Conservation (phyloP, 2,113 vertebrate species). For the Trichechus manatus region DNA sequence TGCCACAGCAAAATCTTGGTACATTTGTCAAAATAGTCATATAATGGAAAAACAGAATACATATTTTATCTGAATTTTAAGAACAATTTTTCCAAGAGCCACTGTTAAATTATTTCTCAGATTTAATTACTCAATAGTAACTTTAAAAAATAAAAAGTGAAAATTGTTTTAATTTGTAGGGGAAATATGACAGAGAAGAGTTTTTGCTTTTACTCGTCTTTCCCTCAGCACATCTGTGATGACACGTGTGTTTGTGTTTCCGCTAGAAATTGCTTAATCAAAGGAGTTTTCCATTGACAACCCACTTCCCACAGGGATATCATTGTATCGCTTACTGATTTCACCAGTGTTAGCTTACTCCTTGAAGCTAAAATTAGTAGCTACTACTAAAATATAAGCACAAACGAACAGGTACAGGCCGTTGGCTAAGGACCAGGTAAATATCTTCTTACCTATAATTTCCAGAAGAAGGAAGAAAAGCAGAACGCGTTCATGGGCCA, state of each 20-base stretch:
- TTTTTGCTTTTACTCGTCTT: background rate
- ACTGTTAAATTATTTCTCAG: background rate
- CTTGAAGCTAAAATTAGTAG: background rate
- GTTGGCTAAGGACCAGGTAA: background rate
- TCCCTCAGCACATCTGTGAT: background rate
- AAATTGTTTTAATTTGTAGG: background rate
- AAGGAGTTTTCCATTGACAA: background rate
- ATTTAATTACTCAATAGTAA: background rate
- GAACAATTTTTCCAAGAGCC: background rate
- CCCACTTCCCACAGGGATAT: too few relatives aligned
- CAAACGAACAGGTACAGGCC: background rate
- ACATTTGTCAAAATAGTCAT: background rate
- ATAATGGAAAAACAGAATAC: background rate
- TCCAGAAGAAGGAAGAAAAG: constrained; percentile 17
- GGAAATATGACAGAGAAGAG: background rate
- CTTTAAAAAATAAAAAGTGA: background rate
- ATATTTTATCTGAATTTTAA: background rate
- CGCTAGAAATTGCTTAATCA: background rate
- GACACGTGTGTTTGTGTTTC: background rate
- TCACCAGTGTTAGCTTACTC: background rate
- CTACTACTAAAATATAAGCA: background rate
- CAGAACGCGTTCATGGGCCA: accelerated
- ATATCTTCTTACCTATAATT: background rate
- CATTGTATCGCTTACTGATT: background rate
- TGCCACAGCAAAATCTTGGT: background rate